Percentiles rank a stretch among this genome's conserved stretches.
These are phyloP conservation scores for Galeopterus variegatus DNA, from an alignment of 2,113 vertebrate species.

Conservation along the genomic window DNA sequence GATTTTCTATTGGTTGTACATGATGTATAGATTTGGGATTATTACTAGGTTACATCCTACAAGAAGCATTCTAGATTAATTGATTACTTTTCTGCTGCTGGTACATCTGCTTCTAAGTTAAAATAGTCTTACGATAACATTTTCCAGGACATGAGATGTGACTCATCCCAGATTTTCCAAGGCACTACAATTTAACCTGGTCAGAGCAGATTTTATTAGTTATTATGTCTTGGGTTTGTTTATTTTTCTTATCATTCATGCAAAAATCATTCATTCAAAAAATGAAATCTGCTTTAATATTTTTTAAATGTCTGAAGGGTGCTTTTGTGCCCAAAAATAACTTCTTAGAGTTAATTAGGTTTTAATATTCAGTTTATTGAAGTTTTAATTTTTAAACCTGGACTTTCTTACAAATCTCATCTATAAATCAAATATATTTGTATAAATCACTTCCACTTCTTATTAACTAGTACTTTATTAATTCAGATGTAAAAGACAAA, in stretches of 20 bases:
- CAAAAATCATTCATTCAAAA: constrained; percentile 42
- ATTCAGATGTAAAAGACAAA: neutral
- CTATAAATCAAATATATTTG: neutral
- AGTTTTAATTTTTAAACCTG: constrained; percentile 7
- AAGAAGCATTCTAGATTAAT: no score
- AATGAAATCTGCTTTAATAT: neutral
- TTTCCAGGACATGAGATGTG: no score
- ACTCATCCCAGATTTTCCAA: no score
- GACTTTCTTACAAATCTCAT: constrained; percentile 10
- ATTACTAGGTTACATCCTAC: no score
- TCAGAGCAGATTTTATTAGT: no score
- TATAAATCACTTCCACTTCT: neutral
- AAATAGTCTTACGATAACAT: no score
- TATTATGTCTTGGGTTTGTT: neutral
- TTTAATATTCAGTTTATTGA: neutral
- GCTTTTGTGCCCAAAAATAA: neutral
- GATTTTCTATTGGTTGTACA: no score
- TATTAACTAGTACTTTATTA: neutral
- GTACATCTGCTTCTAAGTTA: no score
- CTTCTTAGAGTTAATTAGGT: neutral
- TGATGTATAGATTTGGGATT: no score
- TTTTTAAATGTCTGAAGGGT: neutral
- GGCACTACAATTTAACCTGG: no score
- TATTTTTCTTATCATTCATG: neutral
- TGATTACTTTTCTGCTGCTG: no score